These are phyloP conservation scores for Bombus affinis DNA, from an alignment of 1,140 invertebrate genomes.

Conservation along the genomic window DNA sequence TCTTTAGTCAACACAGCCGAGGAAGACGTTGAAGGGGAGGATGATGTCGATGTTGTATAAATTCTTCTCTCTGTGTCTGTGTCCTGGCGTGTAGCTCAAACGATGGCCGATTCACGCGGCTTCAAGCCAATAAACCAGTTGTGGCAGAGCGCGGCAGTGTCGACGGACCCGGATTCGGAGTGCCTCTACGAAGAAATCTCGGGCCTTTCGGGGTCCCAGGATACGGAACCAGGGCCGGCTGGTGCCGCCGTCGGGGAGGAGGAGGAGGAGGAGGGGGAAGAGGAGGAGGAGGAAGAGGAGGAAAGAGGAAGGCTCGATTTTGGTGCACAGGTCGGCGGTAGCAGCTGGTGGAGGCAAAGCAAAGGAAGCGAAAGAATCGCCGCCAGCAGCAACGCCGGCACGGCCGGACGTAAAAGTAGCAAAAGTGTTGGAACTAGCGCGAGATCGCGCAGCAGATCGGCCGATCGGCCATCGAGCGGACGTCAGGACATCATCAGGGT, in stretches of 20 bases:
- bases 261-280: constrained; percentile 51
- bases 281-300: constrained; percentile 39
- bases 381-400: constrained; percentile 18
- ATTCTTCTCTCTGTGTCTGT: constrained; percentile 56
- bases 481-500: constrained; percentile 72
- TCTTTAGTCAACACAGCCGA: constrained; percentile 36
- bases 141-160: constrained; percentile 75
- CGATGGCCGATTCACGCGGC: constrained; percentile 81
- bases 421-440: constrained; percentile 52
- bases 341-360: constrained; percentile 55
- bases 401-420: constrained; percentile 53
- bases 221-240: constrained; percentile 61
- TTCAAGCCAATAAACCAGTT: constrained; percentile 82
- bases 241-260: constrained; percentile 54
- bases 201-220: constrained; percentile 75
- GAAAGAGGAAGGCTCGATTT: constrained; percentile 56
- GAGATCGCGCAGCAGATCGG: constrained; percentile 62
- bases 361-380: constrained; percentile 31
- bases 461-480: constrained; percentile 55
- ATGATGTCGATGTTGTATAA: constrained; percentile 34
- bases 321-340: constrained; percentile 62
- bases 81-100: constrained; percentile 70
- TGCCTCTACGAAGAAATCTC: constrained; percentile 81
- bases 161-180: constrained; percentile 80
- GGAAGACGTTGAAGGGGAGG: constrained; percentile 27